Evolutionary conservation across 2,113 vertebrate genomes (phyloP).

Genomic region (Formicarius rufipectus): DNA sequence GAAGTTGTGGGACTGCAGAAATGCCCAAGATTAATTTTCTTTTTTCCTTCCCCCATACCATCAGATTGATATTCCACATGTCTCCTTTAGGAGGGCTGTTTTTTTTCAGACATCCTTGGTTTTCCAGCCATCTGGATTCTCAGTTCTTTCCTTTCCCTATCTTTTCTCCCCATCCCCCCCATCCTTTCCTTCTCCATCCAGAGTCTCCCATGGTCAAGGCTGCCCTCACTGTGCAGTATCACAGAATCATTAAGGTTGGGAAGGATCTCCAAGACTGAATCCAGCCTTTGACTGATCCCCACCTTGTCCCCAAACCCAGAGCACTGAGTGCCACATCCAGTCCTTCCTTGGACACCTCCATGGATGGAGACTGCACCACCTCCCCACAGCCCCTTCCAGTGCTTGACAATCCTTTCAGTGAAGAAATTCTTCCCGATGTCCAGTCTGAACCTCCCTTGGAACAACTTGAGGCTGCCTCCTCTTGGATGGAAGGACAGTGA

Average conservation of each 20-base stretch:
- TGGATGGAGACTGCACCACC: background rate
- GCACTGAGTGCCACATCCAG: background rate
- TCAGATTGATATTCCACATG: fast-evolving
- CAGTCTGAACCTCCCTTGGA: background rate
- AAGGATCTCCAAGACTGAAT: background rate
- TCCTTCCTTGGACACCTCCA: background rate
- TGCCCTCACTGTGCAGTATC: background rate
- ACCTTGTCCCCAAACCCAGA: background rate
- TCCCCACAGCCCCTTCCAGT: background rate
- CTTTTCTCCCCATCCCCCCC: background rate
- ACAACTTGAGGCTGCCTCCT: background rate
- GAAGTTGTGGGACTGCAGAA: background rate
- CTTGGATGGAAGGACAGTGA: fast-evolving
- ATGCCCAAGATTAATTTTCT: fast-evolving
- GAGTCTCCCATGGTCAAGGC: background rate
- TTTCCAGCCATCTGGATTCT: background rate
- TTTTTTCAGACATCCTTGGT: background rate
- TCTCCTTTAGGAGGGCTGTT: background rate
- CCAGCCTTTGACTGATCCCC: background rate
- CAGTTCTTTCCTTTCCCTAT: background rate
- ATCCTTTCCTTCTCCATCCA: background rate
- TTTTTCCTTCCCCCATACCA: fast-evolving
- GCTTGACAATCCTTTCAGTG: background rate
- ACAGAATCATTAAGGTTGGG: background rate
- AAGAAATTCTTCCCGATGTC: background rate